Conservation (phyloP, 2,797 vertebrate genomes). For the Schizopygopsis pylzovi region DNA sequence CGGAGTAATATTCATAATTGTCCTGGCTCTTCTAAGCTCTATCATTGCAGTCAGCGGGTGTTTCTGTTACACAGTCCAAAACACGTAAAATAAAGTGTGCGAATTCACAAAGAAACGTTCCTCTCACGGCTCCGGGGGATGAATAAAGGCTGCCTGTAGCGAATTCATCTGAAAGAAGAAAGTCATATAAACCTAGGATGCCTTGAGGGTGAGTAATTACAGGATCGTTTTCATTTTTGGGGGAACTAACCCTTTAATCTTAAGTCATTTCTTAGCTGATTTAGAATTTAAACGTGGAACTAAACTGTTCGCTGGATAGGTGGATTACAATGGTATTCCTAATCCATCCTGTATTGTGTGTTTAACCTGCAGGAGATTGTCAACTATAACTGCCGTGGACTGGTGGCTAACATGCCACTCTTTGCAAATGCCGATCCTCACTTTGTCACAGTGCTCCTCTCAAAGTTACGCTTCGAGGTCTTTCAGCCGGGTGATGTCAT, state of each 20-base stretch:
- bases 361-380: constrained; percentile 83
- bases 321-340: neutral
- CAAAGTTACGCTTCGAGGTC: constrained; percentile 91
- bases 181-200: too few relatives aligned
- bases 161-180: too few relatives aligned
- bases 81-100: too few relatives aligned
- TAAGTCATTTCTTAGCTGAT: neutral
- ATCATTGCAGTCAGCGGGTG: too few relatives aligned
- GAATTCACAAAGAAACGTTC: too few relatives aligned
- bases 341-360: constrained; percentile 24
- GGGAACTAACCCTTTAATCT: neutral
- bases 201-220: too few relatives aligned
- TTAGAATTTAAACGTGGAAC: neutral
- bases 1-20: too few relatives aligned
- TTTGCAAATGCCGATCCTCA: constrained; percentile 88
- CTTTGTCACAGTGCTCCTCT: constrained; percentile 91
- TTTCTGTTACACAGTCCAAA: too few relatives aligned
- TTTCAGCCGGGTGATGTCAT: constrained; percentile 87
- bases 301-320: neutral
- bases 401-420: constrained; percentile 92
- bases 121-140: too few relatives aligned
- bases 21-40: too few relatives aligned
- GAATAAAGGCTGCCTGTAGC: too few relatives aligned
- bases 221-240: too few relatives aligned
- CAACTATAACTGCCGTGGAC: constrained; percentile 91